Percentiles rank a stretch among this genome's conserved stretches.
Conservation (phyloP, 2,888 invertebrate genomes). For the Galerucella pusilla region DNA sequence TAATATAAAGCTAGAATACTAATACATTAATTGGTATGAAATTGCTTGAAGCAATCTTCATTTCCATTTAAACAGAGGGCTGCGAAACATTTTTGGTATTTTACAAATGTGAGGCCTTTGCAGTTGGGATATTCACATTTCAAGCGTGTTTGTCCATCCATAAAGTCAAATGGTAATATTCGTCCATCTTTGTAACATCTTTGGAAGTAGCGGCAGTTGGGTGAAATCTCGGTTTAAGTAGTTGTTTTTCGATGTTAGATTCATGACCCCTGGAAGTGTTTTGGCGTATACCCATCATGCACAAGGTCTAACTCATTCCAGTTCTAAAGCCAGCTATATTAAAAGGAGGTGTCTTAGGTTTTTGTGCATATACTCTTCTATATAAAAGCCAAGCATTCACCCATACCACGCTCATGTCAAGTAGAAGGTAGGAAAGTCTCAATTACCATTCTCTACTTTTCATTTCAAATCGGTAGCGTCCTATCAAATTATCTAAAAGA, state of each 20-base stretch:
- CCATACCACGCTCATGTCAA: constrained; percentile 14
- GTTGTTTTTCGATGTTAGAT: too few relatives aligned
- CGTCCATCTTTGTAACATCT: background rate
- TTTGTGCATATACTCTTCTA: constrained; percentile 3
- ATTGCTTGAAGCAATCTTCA: too few relatives aligned
- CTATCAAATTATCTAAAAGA: constrained; percentile 10
- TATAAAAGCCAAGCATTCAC: constrained; percentile 18
- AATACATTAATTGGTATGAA: too few relatives aligned
- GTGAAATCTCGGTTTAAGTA: too few relatives aligned
- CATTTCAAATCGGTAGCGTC: constrained; percentile 10
- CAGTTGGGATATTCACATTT: background rate
- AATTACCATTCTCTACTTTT: background rate
- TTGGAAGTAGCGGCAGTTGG: too few relatives aligned
- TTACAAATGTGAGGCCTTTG: too few relatives aligned
- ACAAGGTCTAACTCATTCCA: too few relatives aligned
- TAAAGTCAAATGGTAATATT: constrained; percentile 4
- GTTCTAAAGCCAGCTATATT: background rate
- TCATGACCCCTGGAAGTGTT: too few relatives aligned
- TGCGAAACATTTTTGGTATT: too few relatives aligned
- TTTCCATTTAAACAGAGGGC: too few relatives aligned
- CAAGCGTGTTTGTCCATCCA: constrained; percentile 14
- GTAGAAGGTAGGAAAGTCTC: constrained; percentile 11
- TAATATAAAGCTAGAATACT: too few relatives aligned
- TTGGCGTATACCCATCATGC: too few relatives aligned
- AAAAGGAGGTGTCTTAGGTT: background rate